Evolutionary conservation across 2,113 vertebrate genomes (phyloP), one percentile per base, ranked within the genome.

Genomic region (Sus scrofa): DNA sequence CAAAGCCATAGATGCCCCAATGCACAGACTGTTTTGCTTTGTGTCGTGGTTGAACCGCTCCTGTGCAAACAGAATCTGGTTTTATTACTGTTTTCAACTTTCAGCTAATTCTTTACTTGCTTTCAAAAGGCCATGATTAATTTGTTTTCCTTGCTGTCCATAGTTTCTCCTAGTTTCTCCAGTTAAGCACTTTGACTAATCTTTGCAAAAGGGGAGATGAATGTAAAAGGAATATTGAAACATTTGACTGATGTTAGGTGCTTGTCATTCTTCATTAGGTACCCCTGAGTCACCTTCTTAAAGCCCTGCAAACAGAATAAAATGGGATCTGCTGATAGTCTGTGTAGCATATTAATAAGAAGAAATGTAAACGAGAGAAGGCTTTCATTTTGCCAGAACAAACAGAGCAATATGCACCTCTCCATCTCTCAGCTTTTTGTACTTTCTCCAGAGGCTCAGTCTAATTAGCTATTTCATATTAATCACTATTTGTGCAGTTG

Each of bases 381-480:
- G 16, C 96, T 96, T 97, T 90, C 96, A 92, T 97, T 98, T 94
- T 56, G 75, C 85, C 52, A 97, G 97, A 98, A 91, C 97, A 98
- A 98, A 98, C 96, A 98, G 93, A 97, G 95, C 86, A 93, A 85
- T 93, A 65, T 96, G 95, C 88, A 86, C 90, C 56, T 89, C 96
- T 94, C 94, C 94, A 85, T 96, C 91, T 94, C 96, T 90, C 54
- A 96, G 94, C 91, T 91, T 89, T 94, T 90, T 85, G 94, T 71
- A 32, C 68, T 81, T 91, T 90, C 98, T 90, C 98, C 82, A 94
- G 96, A 89, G 96, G 13, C 60, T 95, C 54, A 65, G 86, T 94
- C 92, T 98, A 98, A 96, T 98, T 98, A 98, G 92, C 89, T 89
- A 83, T 96, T 98, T 97, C 89, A 22, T 54, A 82, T 96, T 98